Evolutionary conservation across 2,797 vertebrate genomes (phyloP).

Genomic region (Trachurus trachurus): DNA sequence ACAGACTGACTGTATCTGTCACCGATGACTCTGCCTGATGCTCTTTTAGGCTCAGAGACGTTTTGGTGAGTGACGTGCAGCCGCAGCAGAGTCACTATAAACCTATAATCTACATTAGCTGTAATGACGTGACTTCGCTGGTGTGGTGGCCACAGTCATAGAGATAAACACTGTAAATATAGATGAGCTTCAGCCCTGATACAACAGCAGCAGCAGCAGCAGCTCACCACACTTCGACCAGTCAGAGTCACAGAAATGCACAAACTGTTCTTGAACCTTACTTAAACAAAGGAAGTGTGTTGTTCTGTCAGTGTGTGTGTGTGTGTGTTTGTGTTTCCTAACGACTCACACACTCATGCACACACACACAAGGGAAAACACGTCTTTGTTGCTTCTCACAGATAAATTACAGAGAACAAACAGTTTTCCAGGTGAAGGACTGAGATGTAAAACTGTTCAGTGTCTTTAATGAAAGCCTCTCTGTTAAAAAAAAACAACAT

Average conservation of each 20-base stretch:
- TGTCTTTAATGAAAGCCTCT: background rate
- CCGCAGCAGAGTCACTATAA: slow-evolving; percentile 15
- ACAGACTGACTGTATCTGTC: background rate
- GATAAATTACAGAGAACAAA: background rate
- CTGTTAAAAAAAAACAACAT: too few relatives aligned
- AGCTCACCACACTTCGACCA: background rate
- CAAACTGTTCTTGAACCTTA: background rate
- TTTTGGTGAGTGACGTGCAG: slow-evolving; percentile 42
- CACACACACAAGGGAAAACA: background rate
- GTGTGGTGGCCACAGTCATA: slow-evolving; percentile 15
- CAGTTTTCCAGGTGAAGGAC: background rate
- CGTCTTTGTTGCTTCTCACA: background rate
- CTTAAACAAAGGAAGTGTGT: background rate
- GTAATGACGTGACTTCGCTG: slow-evolving; percentile 30
- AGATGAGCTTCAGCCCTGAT: slow-evolving; percentile 21
- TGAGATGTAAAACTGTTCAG: background rate
- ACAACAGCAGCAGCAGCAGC: background rate
- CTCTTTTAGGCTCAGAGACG: slow-evolving; percentile 14
- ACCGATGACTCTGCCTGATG: background rate
- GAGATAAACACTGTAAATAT: slow-evolving; percentile 30
- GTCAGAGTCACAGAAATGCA: background rate
- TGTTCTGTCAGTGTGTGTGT: too few relatives aligned
- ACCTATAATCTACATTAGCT: slow-evolving; percentile 20
- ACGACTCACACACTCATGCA: background rate
- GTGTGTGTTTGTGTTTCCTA: too few relatives aligned